Percentiles rank a stretch among this genome's conserved stretches.
These are phyloP conservation scores for Pongo abelii DNA, from an alignment of 2,113 vertebrate genomes.

Conservation along the genomic window DNA sequence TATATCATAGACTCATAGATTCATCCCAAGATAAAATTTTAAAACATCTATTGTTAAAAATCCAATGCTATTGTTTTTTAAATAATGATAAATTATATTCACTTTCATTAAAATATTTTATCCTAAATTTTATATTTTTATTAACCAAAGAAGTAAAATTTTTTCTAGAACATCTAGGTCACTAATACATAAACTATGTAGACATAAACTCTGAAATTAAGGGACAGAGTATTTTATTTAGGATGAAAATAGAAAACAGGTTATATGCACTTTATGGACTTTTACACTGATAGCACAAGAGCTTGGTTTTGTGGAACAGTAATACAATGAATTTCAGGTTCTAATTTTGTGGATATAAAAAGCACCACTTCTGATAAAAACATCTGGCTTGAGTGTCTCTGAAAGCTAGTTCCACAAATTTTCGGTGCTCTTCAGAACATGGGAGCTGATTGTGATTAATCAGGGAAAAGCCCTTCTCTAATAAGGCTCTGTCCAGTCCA, in stretches of 20 bases:
- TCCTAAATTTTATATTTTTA: background rate
- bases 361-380: slow-evolving; percentile 69
- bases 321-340: slow-evolving; percentile 68
- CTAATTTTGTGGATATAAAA: slow-evolving; percentile 71
- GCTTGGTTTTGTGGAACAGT: slow-evolving; percentile 9
- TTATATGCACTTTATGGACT: background rate
- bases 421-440: slow-evolving; percentile 77
- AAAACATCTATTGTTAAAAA: background rate
- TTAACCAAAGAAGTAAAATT: background rate
- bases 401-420: slow-evolving; percentile 74
- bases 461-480: slow-evolving; percentile 76
- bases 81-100: slow-evolving; percentile 47
- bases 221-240: slow-evolving; percentile 8
- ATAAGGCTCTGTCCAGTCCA: slow-evolving; percentile 77
- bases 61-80: background rate
- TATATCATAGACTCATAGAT: slow-evolving; percentile 35
- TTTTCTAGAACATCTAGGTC: background rate
- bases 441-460: slow-evolving; percentile 79
- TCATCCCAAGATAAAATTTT: background rate
- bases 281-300: slow-evolving; percentile 3
- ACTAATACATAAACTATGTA: background rate
- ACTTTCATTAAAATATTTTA: background rate
- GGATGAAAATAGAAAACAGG: background rate
- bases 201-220: slow-evolving; percentile 37
- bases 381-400: slow-evolving; percentile 67